Conservation (phyloP, 2,888 invertebrate species). For the Chrysotoxum bicinctum region DNA sequence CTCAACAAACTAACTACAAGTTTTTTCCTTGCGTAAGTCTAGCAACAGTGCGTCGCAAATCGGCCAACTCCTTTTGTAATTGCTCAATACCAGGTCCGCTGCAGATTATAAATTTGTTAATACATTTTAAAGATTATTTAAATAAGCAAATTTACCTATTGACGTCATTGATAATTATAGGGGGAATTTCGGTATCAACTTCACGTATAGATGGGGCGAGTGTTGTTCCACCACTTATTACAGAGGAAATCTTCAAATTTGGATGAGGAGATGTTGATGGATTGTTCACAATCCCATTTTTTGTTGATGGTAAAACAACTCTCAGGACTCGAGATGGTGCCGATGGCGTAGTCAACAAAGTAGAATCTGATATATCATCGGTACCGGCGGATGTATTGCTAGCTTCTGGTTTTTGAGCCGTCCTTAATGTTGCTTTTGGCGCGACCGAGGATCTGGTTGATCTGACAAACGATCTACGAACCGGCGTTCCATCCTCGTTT, state of each 20-base stretch:
- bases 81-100: constrained; percentile 73
- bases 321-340: constrained; percentile 5
- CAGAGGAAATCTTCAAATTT: constrained; percentile 76
- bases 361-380: not conserved
- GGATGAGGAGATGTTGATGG: constrained; percentile 70
- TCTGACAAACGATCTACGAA: not conserved
- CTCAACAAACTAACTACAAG: not conserved
- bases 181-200: not conserved
- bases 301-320: constrained; percentile 34
- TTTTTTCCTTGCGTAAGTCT: constrained; percentile 73
- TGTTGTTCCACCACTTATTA: constrained; percentile 73
- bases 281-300: constrained; percentile 34
- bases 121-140: not conserved
- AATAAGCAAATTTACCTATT: constrained; percentile 4
- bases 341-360: not conserved
- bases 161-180: not conserved
- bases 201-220: constrained; percentile 21
- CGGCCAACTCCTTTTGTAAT: constrained; percentile 76
- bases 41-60: constrained; percentile 77
- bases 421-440: not conserved
- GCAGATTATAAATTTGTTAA: not conserved
- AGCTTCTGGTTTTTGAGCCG: not conserved
- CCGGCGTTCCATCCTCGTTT: not conserved
- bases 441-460: constrained; percentile 12
- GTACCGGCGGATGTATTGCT: not conserved